These are phyloP conservation scores for Fabriciana adippe DNA, from an alignment of 2,888 invertebrate genomes.

Conservation along the genomic window DNA sequence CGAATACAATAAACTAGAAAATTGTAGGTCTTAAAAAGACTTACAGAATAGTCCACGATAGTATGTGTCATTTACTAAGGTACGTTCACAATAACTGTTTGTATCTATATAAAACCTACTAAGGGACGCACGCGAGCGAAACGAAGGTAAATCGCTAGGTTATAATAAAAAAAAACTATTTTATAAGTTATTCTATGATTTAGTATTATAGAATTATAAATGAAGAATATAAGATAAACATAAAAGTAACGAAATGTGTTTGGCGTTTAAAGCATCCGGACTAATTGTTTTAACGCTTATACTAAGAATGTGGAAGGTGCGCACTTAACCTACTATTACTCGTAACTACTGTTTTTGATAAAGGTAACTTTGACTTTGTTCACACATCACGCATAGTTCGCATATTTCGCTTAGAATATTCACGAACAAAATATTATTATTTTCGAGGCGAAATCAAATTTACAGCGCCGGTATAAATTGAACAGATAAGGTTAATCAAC, in stretches of 20 bases:
- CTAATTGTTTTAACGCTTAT: slow-evolving; percentile 38
- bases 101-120: too few species aligned
- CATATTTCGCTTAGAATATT: slow-evolving; percentile 16
- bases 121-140: too few species aligned
- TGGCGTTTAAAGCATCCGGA: slow-evolving; percentile 27
- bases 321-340: slow-evolving; percentile 18
- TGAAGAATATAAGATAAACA: slow-evolving; percentile 2
- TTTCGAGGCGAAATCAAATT: background rate
- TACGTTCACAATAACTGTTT: too few species aligned
- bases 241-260: slow-evolving; percentile 31
- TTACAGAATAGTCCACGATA: too few species aligned
- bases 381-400: slow-evolving; percentile 23
- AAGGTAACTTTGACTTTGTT: slow-evolving; percentile 28
- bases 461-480: slow-evolving; percentile 1
- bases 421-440: background rate
- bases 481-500: slow-evolving; percentile 1
- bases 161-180: too few species aligned
- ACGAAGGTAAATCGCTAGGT: too few species aligned
- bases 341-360: slow-evolving; percentile 29
- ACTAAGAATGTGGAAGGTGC: slow-evolving; percentile 29
- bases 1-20: too few species aligned
- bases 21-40: too few species aligned
- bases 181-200: too few species aligned
- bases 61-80: too few species aligned
- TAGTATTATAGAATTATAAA: too few species aligned